phyloP scores from a whole-genome alignment of 2,113 vertebrate species.

The Diadophis punctatus region DNA sequence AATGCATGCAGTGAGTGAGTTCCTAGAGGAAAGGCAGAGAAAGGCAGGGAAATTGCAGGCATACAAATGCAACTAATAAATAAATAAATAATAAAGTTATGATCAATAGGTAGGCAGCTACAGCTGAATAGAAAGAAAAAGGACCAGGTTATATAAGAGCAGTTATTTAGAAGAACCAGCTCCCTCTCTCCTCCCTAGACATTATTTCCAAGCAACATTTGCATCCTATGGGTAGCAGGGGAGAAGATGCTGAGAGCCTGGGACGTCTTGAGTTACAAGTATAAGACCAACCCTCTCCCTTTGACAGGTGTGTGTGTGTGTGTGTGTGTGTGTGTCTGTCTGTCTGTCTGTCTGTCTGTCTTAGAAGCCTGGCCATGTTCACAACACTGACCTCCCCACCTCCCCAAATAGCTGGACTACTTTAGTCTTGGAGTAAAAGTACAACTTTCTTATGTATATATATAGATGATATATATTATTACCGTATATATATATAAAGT shows the following conservation, averaged over 20 bases:
- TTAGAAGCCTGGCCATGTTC: neutral
- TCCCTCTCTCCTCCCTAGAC: neutral
- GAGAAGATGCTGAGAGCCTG: neutral
- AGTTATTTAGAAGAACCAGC: neutral
- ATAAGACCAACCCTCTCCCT: neutral
- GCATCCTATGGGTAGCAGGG: neutral
- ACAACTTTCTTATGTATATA: conserved; percentile 39
- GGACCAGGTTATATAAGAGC: neutral
- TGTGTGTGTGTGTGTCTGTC: neutral
- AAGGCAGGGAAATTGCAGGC: too few species aligned
- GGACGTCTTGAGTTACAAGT: neutral
- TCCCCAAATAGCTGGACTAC: neutral
- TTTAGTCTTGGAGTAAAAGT: conserved; percentile 11
- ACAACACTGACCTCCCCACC: neutral
- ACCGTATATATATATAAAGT: too few species aligned
- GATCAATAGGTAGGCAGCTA: neutral
- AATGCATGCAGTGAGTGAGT: neutral
- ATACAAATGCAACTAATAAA: too few species aligned
- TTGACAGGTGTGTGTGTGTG: neutral
- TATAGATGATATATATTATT: too few species aligned
- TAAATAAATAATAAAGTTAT: too few species aligned
- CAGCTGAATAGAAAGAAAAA: neutral
- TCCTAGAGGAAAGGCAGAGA: neutral
- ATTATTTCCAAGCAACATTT: neutral
- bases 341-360: neutral